These are phyloP conservation scores for Melanogrammus aeglefinus DNA, from an alignment of 2,797 vertebrate genomes.

Conservation along the genomic window DNA sequence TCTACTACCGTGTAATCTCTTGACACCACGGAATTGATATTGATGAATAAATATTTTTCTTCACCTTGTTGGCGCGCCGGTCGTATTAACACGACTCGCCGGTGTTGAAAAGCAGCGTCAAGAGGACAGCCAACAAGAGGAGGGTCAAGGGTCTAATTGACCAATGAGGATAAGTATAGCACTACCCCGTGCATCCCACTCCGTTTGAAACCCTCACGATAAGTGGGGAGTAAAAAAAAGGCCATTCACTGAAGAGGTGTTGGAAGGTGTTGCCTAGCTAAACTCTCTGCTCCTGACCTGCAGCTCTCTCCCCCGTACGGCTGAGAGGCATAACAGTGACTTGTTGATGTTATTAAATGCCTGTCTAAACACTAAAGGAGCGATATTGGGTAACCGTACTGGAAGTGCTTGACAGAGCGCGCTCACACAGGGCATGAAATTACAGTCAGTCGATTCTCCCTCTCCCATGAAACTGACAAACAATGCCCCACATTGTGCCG, in stretches of 20 bases:
- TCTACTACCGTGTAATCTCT: neutral
- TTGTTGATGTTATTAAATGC: conserved; percentile 4
- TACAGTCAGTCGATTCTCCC: conserved; percentile 50
- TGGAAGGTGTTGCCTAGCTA: neutral
- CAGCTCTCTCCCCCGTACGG: neutral
- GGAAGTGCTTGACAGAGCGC: conserved; percentile 39
- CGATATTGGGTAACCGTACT: conserved; percentile 43
- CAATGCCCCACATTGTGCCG: conserved; percentile 52
- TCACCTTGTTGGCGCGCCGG: neutral
- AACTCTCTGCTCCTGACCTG: neutral
- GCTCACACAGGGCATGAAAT: conserved; percentile 56
- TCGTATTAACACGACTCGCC: neutral
- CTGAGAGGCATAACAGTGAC: conserved; percentile 19
- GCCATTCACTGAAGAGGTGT: neutral
- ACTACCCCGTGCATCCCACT: neutral
- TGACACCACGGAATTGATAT: neutral
- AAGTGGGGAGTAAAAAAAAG: neutral
- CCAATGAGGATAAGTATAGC: neutral
- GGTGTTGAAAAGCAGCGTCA: too few relatives aligned
- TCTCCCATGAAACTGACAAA: conserved; percentile 63
- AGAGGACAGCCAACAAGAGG: too few relatives aligned
- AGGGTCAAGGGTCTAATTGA: neutral
- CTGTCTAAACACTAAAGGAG: conserved; percentile 30
- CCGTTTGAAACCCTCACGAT: neutral
- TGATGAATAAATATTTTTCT: neutral